Base-by-base conservation (phyloP, 2,888 invertebrate species). In the Clanis bilineata region DNA sequence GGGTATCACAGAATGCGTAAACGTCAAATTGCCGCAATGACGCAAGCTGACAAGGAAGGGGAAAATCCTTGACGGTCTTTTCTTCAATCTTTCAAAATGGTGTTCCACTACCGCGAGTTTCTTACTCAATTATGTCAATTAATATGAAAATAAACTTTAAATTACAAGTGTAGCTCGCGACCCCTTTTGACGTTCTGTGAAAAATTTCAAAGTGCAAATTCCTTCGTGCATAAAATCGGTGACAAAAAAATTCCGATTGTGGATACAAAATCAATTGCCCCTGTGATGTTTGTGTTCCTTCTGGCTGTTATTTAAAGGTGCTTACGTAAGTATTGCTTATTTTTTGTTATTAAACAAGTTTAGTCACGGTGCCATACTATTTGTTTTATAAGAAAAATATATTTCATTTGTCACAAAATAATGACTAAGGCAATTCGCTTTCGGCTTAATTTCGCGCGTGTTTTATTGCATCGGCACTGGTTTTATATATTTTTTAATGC, bases 51-150 rank as follows among this genome's bases (percentile, higher is more conserved):
- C 69, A 77, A 74, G 76, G 76, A 74, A 76, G 74, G 74, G 78
- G 79, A 78, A 84, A 88, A 86, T 83, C 86, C 85, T 88, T 88
- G 86, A 81, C 82, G 83, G 79, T 77, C 81, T 83, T 84, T 86
- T 85, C 85, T 83, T 83, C 81, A 84, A 85, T 86, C 86, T 86
- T 88, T 88, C 86, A 90, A 88, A 90, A 90, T 90, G 90, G 90
- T 90, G 87, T 87, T 86, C 82, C 79, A 68, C 79, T 86, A 81
- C 86, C 83, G 85, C 87, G 86, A 82, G 82, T 85, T 90, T 87
- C 80, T 80, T 82, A 83, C 79, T 71, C 84, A 86, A 88, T 85
- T 83, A 74, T 72, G 79, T 69, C 68, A 82, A 77, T 78, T 81
- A 77, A 73, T 77, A 75, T 54, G 76, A 82, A 82, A 86, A 88